A percentile compares a stretch with the other conserved stretches of the same genome.
Conservation (phyloP, 2,888 invertebrate species). For the Dryadula phaetusa region DNA sequence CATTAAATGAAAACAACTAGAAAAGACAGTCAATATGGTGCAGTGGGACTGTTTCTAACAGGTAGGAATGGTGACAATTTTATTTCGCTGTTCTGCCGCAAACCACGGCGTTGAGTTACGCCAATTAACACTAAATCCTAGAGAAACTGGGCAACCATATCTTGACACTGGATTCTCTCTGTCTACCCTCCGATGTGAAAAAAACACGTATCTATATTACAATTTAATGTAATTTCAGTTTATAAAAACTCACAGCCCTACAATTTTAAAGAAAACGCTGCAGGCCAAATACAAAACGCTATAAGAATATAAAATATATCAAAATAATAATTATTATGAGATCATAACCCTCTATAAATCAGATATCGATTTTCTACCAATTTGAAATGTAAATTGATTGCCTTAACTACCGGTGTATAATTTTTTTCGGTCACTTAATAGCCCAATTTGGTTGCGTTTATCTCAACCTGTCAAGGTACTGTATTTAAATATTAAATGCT, state of each 20-base stretch:
- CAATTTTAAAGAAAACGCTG: neutral
- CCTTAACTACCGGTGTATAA: conserved; percentile 5
- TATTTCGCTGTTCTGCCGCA: too few species aligned
- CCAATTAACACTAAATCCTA: too few species aligned
- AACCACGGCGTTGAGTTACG: too few species aligned
- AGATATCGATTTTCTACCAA: conserved; percentile 21
- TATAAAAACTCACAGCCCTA: neutral
- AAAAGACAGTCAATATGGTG: too few species aligned
- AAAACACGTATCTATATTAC: too few species aligned
- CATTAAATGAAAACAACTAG: too few species aligned
- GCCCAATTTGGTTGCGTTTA: conserved; percentile 18
- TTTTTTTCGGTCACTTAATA: conserved; percentile 21
- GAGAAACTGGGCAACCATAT: too few species aligned
- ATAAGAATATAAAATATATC: conserved; percentile 2
- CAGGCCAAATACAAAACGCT: neutral
- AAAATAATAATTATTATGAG: conserved; percentile 16
- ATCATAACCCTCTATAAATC: conserved; percentile 10
- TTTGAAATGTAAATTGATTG: conserved; percentile 25
- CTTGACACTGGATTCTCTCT: too few species aligned
- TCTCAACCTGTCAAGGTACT: conserved; percentile 15
- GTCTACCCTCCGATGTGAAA: too few species aligned
- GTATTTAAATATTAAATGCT: conserved; percentile 20
- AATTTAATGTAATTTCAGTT: too few species aligned
- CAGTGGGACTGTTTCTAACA: too few species aligned
- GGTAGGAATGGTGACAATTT: too few species aligned